phyloP scores from a whole-genome alignment of 2,888 invertebrate species.

The Ophion ellenae region DNA sequence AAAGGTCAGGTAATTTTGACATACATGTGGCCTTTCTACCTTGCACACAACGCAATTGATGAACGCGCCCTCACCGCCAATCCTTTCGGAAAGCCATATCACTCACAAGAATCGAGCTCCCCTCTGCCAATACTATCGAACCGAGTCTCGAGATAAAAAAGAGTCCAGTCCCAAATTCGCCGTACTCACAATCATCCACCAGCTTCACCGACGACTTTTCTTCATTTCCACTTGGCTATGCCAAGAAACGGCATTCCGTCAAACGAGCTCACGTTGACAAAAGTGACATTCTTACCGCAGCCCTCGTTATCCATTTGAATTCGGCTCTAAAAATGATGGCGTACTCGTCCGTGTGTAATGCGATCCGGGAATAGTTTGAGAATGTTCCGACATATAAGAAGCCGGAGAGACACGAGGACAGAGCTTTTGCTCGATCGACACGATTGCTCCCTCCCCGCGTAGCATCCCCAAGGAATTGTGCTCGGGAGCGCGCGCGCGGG shows the following conservation, averaged over 20 bases:
- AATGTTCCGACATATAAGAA: background rate
- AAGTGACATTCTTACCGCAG: background rate
- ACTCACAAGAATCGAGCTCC: too few species aligned
- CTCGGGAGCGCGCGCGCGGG: constrained; percentile 37
- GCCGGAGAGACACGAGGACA: constrained; percentile 49
- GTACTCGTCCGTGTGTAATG: background rate
- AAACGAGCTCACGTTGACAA: background rate
- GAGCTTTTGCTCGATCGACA: constrained; percentile 37
- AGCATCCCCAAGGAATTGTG: constrained; percentile 43
- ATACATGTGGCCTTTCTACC: too few species aligned
- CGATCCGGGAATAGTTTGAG: background rate
- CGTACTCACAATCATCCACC: background rate
- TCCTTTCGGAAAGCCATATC: too few species aligned
- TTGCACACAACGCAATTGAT: too few species aligned
- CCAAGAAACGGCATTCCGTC: background rate
- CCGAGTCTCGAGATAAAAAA: too few species aligned
- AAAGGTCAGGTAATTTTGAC: too few species aligned
- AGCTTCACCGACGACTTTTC: too few species aligned
- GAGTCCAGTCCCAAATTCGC: too few species aligned
- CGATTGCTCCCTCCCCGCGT: constrained; percentile 59
- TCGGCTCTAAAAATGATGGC: background rate
- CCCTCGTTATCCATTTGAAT: too few species aligned
- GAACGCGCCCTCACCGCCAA: too few species aligned
- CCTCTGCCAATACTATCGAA: too few species aligned
- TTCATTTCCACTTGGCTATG: too few species aligned